Evolutionary conservation across 1,140 invertebrate genomes (phyloP), one percentile per base, ranked within the genome.

Genomic region (Drosophila sproati): DNA sequence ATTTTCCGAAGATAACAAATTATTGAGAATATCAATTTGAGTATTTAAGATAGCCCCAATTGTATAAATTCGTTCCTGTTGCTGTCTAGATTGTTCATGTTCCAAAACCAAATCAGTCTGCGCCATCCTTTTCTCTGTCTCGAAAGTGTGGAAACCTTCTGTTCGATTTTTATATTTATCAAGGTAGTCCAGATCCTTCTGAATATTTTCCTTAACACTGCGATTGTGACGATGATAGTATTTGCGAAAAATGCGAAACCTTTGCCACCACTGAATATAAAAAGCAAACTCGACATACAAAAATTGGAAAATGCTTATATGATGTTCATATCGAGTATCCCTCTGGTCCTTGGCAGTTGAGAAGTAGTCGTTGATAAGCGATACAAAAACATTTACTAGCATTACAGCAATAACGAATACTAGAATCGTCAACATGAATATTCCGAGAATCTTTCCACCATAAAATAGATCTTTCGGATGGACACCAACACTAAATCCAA

Each of bases 361-460:
- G 20, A 91, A 91, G 34, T 82, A 71, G 34, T 85, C 66, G 20
- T 81, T 80, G 20, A 88, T 85, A 4, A 91, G 28, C 0, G 86
- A 78, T 1, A 81, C 72, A 10, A 88, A 80, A 1, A 91, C 57
- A 45, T 85, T 88, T 1, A 80, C 70, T 8, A 91, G 35, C 0
- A 91, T 47, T 2, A 85, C 56, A 0, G 76, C 62, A 12, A 91
- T 68, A 1, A 87, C 47, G 7, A 91, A 87, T 41, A 64, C 66
- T 47, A 91, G 7, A 0, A 75, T 55, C 1, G 54, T 52, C 39
- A 87, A 88, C 0, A 85, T 50, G 0, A 88, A 5, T 4, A 82
- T 73, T 1, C 86, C 90, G 4, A 91, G 28, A 3, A 48, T 39
- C 0, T 29, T 8, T 12, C 82, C 79, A 29, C 79, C 88, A 37